Evolutionary conservation across 1,140 invertebrate species (phyloP), one percentile per base, ranked within the genome.

Genomic region (Drosophila subobscura): DNA sequence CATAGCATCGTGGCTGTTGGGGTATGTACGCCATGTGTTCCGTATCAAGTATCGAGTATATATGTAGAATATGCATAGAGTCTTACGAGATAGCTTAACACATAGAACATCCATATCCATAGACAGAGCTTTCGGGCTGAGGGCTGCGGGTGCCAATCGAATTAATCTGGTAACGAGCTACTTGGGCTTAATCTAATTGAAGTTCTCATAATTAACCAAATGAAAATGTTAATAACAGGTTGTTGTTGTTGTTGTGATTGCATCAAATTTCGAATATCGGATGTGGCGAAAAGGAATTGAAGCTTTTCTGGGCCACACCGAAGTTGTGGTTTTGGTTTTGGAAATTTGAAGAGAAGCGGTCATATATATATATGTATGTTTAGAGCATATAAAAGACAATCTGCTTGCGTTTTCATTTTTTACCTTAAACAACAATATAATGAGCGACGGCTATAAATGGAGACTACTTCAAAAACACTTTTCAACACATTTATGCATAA

Each of bases 41-140:
- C 46, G 59, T 44, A 41, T 57, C 57, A 56, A 67, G 72, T 75
- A 75, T 40, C 25, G 41, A 33, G 56, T 66, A 61, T 75, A 63
- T 50, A 70, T 20, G 5, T 27, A 27, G 25, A 5, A 83, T 83
- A 83, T 84, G 79, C 70, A 67, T 77, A 63, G 61, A 77, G 65
- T 75, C 81, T 88, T 86, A 86, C 49, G 47, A 67, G 59, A 66
- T 88, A 86, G 41, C 74, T 88, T 86, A 88, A 71, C 77, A 68
- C 50, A 57, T 68, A 77, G 61, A 77, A 59, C 53, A 74, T 74
- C 16, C 70, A 14, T 12, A 4, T 12, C 33, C 52, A 73, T 70
- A 50, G 20, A 58, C 58, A 46, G 20, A 53, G 33, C 29, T 70
- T 46, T 53, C 59, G 23, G 57, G 50, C 46, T 41, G 27, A 33